Base-by-base conservation (phyloP, 2,888 invertebrate species). In the Drosophila demipolita region DNA sequence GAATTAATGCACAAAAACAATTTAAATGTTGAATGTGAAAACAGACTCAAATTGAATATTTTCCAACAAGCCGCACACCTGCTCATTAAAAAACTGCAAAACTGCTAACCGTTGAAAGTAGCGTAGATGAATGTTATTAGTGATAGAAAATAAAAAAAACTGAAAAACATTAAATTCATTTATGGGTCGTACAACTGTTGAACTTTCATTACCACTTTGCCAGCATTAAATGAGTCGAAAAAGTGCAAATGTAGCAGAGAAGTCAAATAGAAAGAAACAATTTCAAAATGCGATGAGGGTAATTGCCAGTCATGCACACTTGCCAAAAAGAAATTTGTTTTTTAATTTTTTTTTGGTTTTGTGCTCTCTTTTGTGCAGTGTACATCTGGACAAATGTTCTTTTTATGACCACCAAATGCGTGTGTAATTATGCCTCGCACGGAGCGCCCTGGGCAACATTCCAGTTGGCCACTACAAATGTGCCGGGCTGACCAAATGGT, bases 371-470 rank as follows among this genome's bases (percentile, higher is more conserved):
- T 61, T 60, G 57, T 69, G 60, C 69, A 54, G 69, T 74, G 42
- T 48, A 76, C 84, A 86, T 82, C 72, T 66, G 73, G 59, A 72
- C 78, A 88, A 84, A 84, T 84, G 88, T 81, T 72, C 74, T 74
- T 88, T 84, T 88, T 88, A 88, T 84, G 77, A 82, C 80, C 83
- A 80, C 80, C 82, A 87, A 84, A 84, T 84, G 83, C 83, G 84
- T 87, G 83, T 87, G 89, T 85, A 85, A 86, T 84, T 84, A 88
- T 87, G 81, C 78, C 88, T 59, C 78, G 66, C 40, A 69, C 70
- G 54, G 67, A 65, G 49, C 63, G 53, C 80, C 70, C 74, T 60
- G 74, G 74, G 71, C 81, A 66, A 71, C 73, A 74, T 80, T 81
- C 64, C 81, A 64, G 59, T 64, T 72, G 80, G 42, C 67, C 76